Evolutionary conservation across 1,140 invertebrate genomes (phyloP), one percentile per base, ranked within the genome.

Genomic region (Lineus longissimus): DNA sequence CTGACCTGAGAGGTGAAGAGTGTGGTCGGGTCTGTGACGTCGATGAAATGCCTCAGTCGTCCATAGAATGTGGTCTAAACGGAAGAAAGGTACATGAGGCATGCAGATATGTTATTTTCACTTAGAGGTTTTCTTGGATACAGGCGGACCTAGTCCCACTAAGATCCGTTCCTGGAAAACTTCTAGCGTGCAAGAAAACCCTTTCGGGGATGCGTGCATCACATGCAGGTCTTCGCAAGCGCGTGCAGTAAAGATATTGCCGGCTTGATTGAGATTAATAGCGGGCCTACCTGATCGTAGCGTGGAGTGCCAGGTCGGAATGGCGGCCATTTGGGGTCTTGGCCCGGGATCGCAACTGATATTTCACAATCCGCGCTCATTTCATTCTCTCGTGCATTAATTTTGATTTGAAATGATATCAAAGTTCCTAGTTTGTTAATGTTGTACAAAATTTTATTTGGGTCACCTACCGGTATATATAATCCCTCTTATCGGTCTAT

Each of bases 11-110:
- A 69, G 19, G 71, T 72, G 60, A 83, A 76, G 2, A 83, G 65
- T 13, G 80, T 83, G 45, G 74, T 69, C 43, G 82, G 82, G 69
- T 84, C 82, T 62, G 82, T 81, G 7, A 84, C 71, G 67, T 83
- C 81, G 47, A 83, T 62, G 57, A 80, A 81, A 62, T 84, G 82
- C 11, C 76, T 63, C 63, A 82, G 73, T 63, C 83, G 65, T 56
- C 83, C 83, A 59, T 64, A 61, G 70, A 84, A 85, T 23, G 77
- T 78, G 19, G 70, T 72, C 79, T 84, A 70, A 72, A 72, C 31
- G 57, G 23, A 56, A 58, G 64, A 29, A 19, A 31, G 22, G 36
- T 61, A 19, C 61, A 63, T 9, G 62, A 66, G 13, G 15, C 59
- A n/a, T 57, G 27, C 7, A n/a, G n/a, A 36, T 30, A 43, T 2